These are phyloP conservation scores for Oceanodroma leucorhoa DNA, from an alignment of 2,797 vertebrate species.

Conservation along the genomic window DNA sequence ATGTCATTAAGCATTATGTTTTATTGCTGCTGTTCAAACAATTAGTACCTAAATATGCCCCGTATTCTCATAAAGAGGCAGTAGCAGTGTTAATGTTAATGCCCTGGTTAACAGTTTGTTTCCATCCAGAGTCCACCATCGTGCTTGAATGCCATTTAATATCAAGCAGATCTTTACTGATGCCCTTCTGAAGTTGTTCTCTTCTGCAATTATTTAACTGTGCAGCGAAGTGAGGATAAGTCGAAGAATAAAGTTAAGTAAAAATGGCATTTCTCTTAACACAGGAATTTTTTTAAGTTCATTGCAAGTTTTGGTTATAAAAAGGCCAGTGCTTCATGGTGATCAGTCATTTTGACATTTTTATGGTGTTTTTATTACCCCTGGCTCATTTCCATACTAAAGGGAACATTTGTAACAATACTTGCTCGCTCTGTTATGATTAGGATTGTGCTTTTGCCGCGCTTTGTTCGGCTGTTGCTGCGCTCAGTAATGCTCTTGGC, in stretches of 20 bases:
- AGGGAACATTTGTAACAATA: constrained; percentile 61
- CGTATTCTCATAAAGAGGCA: constrained; percentile 10
- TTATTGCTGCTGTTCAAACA: constrained; percentile 35
- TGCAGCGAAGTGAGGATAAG: neutral
- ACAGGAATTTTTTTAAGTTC: constrained; percentile 25
- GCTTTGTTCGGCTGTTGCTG: constrained; percentile 46
- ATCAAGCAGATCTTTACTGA: neutral
- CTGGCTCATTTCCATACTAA: constrained; percentile 69
- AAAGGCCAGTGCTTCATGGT: neutral
- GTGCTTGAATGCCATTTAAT: neutral
- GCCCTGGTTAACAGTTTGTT: neutral
- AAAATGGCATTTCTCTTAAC: constrained; percentile 50
- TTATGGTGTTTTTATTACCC: constrained; percentile 68
- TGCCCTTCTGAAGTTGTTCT: neutral
- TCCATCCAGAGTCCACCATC: neutral
- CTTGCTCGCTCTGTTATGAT: constrained; percentile 35
- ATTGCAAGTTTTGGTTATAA: constrained; percentile 50
- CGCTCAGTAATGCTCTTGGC: constrained; percentile 42
- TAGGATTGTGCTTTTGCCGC: neutral
- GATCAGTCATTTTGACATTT: constrained; percentile 69
- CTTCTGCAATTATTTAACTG: neutral
- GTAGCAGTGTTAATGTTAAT: neutral
- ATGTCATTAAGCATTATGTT: constrained; percentile 33
- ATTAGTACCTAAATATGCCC: constrained; percentile 49
- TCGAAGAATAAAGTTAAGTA: constrained; percentile 17